Evolutionary conservation across 2,797 vertebrate species (phyloP).

Genomic region (Siniperca scherzeri): DNA sequence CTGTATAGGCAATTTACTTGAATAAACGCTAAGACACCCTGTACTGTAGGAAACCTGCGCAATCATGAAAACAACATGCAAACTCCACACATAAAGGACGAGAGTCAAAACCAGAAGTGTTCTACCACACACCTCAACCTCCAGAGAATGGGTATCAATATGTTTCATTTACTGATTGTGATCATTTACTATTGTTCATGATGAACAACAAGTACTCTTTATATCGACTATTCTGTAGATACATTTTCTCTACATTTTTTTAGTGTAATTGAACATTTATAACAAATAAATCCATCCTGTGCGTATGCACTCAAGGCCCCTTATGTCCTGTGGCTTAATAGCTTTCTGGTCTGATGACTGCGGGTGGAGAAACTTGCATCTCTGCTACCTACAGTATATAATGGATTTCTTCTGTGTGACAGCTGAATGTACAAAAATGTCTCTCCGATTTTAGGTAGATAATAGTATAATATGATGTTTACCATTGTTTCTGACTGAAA

Average conservation of each 20-base stretch:
- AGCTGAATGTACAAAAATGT: neutral
- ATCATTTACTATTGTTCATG: neutral
- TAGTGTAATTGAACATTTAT: neutral
- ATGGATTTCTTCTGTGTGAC: slow-evolving; percentile 2
- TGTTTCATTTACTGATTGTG: neutral
- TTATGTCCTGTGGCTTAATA: slow-evolving; percentile 3
- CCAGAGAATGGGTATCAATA: neutral
- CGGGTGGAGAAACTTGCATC: slow-evolving; percentile 6
- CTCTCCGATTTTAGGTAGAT: neutral
- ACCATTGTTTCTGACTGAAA: neutral
- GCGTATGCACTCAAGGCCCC: neutral
- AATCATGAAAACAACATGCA: neutral
- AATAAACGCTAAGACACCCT: neutral
- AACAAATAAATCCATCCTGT: neutral
- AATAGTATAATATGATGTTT: neutral
- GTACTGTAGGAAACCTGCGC: neutral
- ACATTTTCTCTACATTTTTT: neutral
- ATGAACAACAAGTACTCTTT: neutral
- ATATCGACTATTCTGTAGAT: neutral
- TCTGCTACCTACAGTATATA: neutral
- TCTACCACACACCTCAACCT: neutral
- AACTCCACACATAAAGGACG: neutral
- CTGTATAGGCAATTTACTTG: neutral
- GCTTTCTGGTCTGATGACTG: neutral
- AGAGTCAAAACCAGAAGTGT: neutral